A percentile compares a stretch with the other conserved stretches of the same genome.
Evolutionary conservation across 2,113 vertebrate species (phyloP).

Genomic region (Galeopterus variegatus): DNA sequence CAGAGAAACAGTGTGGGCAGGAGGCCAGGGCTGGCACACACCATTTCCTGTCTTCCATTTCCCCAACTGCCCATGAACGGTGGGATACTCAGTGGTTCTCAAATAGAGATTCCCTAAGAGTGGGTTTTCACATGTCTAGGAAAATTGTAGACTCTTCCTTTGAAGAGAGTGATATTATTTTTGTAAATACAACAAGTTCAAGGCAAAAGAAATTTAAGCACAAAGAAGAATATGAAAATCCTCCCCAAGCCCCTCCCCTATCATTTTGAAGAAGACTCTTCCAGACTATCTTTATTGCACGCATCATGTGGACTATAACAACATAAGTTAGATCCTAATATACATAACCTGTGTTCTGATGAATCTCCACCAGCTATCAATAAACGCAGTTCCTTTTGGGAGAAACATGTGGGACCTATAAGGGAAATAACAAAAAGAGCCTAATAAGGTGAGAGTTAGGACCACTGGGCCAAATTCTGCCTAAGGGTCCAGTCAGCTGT

Average conservation of each 20-base stretch:
- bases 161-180: neutral
- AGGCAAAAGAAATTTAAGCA: conserved; percentile 23
- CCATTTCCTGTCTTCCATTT: neutral
- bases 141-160: conserved; percentile 20
- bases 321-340: neutral
- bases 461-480: neutral
- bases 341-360: neutral
- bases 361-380: neutral
- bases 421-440: conserved; percentile 30
- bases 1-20: neutral
- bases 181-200: neutral
- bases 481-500: neutral
- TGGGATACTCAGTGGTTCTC: neutral
- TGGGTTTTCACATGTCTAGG: neutral
- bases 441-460: neutral
- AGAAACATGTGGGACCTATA: neutral
- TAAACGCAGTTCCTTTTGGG: neutral
- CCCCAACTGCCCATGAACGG: neutral
- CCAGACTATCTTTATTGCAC: neutral
- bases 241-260: neutral
- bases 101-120: neutral
- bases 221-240: neutral
- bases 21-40: too few species aligned
- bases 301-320: neutral
- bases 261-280: neutral